Evolutionary conservation across 2,888 invertebrate genomes (phyloP), one percentile per base, ranked within the genome.

Genomic region (Thymelicus acteon): DNA sequence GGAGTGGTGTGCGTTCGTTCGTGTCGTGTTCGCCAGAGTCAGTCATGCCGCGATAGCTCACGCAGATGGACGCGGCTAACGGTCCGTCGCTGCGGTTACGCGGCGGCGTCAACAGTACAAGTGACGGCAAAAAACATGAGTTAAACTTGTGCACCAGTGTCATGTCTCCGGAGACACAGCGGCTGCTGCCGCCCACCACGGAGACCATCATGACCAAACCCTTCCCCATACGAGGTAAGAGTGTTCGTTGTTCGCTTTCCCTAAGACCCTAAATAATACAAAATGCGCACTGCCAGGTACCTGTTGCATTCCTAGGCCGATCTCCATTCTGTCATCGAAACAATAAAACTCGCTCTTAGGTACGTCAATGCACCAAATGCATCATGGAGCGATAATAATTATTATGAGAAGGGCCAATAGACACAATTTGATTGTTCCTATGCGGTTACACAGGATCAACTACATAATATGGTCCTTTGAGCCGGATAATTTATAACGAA

Each of bases 121-220:
- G 89, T 86, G 91, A 89, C 72, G 84, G 80, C 78, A 90, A 89
- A 80, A 90, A 92, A 81, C 92, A 95, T 81, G 95, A 95, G 80
- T 93, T 95, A 79, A 90, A 94, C 80, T 86, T 94, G 82, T 95
- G 96, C 82, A 95, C 96, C n/a, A 96, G 96, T 91, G 95, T 94
- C 7, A 96, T 96, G 96, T 96, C 96, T 19, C 94, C 95, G 72
- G 95, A 95, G 85, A 95, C 95, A 8, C 95, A 95, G 84, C 92
- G 95, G 82, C 94, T 96, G 75, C 86, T 96, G 83, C 97, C 97
- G 72, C 97, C 97, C 65, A 97, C 96, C 10, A 96, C 97, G 72
- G 97, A 97, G 85, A 97, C 97, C 60, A 97, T 97, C 66, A 97
- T 97, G 95, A 97, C 97, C 58, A 97, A 97, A 93, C 97, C 97